Base-by-base conservation (phyloP, 1,140 invertebrate genomes). In the Dolichoris vasculosae region DNA sequence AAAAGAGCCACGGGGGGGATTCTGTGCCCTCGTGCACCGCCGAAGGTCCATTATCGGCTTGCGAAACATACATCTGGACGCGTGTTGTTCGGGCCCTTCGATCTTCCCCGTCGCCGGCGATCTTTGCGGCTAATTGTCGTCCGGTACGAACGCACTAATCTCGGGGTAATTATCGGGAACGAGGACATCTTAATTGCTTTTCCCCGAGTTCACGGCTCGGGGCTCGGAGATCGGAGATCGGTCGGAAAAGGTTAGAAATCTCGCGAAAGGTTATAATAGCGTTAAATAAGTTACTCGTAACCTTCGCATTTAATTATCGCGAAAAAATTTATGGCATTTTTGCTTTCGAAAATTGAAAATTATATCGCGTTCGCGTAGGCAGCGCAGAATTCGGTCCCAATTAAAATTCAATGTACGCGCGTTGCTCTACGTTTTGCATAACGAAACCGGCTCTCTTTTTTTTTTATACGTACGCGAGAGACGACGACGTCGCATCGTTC, bases 31-130 rank as follows among this genome's bases (percentile, higher is more conserved):
- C 90, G 20, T 59, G 9, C 23, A 59, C 9, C 55, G 89, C 88
- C 88, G 90, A 88, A 89, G 89, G 91, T 91, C 91, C 91, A 92
- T 93, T 92, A 93, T 93, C 92, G 92, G 90, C 91, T 92, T 92
- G 92, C 91, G 92, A 92, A 92, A 92, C 91, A 92, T 91, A 91
- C 92, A 92, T 92, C 91, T 92, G 91, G 89, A 86, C 90, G 77
- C 55, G 89, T 87, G 84, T 86, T 87, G 13, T 64, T 32, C 43
- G 26, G 15, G 55, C 46, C 15, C 75, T 7, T 20, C 79, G 59
- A 71, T 71, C 71, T 64, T 82, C 43, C 13, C 78, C 9, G 59
- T 20, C 7, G 71, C 0, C 46, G 38, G 1, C 17, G 55, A 77
- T 69, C 59, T 51, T 84, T 23, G 59, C n/a, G n/a, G n/a, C 75